A percentile compares a stretch with the other conserved stretches of the same genome.
These are phyloP conservation scores for Eledone cirrhosa DNA, from an alignment of 2,888 invertebrate species.

Conservation along the genomic window DNA sequence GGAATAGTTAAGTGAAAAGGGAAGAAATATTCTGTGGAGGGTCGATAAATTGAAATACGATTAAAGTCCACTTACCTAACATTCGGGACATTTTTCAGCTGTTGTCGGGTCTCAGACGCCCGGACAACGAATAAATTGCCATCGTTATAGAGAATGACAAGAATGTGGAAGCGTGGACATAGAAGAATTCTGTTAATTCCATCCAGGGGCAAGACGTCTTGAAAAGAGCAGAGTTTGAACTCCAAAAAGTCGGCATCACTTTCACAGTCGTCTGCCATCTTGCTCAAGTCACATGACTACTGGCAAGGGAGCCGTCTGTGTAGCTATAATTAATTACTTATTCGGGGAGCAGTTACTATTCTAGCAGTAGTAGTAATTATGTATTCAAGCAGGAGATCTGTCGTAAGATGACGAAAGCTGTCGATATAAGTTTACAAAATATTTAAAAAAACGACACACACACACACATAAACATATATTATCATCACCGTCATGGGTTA, in stretches of 20 bases:
- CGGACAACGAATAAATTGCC: background rate
- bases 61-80: conserved; percentile 17
- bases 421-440: too few species aligned
- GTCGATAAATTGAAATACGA: too few species aligned
- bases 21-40: too few species aligned
- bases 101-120: background rate
- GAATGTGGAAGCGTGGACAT: background rate
- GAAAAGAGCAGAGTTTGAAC: conserved; percentile 21
- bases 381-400: too few species aligned
- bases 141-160: conserved; percentile 16
- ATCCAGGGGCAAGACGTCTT: background rate
- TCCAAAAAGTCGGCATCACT: conserved; percentile 21
- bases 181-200: background rate
- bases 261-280: conserved; percentile 1
- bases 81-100: background rate
- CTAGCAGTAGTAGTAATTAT: too few species aligned
- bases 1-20: too few species aligned
- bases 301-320: background rate
- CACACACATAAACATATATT: too few species aligned
- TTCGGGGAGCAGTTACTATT: too few species aligned
- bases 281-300: conserved; percentile 25
- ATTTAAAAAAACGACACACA: too few species aligned
- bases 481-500: too few species aligned
- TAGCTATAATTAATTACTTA: too few species aligned
- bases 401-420: too few species aligned